These are phyloP conservation scores for Spinus olivaceus DNA, from an alignment of 2,797 vertebrate species.

Conservation along the genomic window DNA sequence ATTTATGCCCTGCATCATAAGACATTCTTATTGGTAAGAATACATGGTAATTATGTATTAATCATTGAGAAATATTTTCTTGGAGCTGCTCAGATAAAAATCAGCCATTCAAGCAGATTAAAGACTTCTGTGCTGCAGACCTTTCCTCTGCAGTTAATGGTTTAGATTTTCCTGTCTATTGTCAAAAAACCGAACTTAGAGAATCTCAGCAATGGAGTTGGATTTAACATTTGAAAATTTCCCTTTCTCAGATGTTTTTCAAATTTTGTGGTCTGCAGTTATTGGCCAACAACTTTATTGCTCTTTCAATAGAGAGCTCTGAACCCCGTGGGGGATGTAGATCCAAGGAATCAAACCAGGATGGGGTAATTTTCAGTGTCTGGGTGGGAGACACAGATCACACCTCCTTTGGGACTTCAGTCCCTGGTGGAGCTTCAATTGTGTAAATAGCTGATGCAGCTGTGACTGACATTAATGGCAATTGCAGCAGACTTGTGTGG, in stretches of 20 bases:
- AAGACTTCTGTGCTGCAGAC: neutral
- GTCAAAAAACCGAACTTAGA: neutral
- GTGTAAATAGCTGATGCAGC: neutral
- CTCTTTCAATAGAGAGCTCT: neutral
- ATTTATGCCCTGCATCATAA: neutral
- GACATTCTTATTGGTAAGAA: neutral
- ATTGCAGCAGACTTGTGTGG: neutral
- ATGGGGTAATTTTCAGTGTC: neutral
- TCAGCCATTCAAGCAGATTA: neutral
- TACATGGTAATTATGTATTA: neutral
- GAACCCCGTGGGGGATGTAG: neutral
- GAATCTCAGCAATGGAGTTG: neutral
- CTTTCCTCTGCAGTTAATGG: neutral
- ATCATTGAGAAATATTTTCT: neutral
- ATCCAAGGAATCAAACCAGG: neutral
- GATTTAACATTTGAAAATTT: neutral
- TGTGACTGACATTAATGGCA: neutral
- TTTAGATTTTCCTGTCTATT: neutral
- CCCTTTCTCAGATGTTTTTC: neutral
- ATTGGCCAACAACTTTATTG: neutral
- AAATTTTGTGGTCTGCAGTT: neutral
- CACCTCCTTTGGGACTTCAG: neutral
- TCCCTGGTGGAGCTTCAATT: neutral
- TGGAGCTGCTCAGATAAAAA: neutral
- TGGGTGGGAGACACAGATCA: neutral